Conservation (phyloP, 2,113 vertebrate genomes). For the Anguilla japonica region DNA sequence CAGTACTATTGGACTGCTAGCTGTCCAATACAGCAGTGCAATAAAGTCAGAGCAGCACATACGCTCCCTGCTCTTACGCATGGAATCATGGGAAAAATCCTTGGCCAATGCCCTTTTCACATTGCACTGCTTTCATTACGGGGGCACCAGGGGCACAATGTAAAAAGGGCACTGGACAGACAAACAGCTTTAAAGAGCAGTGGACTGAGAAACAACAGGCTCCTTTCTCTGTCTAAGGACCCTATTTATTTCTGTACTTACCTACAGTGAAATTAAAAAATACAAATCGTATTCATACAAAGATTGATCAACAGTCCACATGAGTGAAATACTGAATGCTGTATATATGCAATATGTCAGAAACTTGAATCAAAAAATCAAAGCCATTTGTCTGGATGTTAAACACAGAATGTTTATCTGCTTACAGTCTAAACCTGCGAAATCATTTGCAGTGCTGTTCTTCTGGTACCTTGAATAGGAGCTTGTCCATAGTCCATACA, state of each 20-base stretch:
- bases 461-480: not conserved
- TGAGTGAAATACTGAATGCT: too few species aligned
- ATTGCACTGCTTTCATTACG: slow-evolving; percentile 78
- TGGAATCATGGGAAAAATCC: slow-evolving; percentile 48
- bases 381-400: not conserved
- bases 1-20: slow-evolving; percentile 99
- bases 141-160: slow-evolving; percentile 77
- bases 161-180: slow-evolving; percentile 81
- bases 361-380: too few species aligned
- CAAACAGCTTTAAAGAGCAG: slow-evolving; percentile 26
- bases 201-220: not conserved
- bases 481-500: too few species aligned
- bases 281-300: too few species aligned
- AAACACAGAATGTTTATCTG: too few species aligned
- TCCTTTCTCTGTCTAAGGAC: too few species aligned
- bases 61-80: not conserved
- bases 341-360: too few species aligned
- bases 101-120: slow-evolving; percentile 84
- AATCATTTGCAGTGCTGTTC: not conserved
- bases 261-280: too few species aligned
- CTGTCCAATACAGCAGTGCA: slow-evolving; percentile 97
- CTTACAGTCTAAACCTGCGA: too few species aligned
- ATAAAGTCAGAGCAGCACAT: slow-evolving; percentile 96
- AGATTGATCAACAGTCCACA: too few species aligned
- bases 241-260: too few species aligned